phyloP scores from a whole-genome alignment of 2,113 vertebrate genomes.

The Picathartes gymnocephalus region DNA sequence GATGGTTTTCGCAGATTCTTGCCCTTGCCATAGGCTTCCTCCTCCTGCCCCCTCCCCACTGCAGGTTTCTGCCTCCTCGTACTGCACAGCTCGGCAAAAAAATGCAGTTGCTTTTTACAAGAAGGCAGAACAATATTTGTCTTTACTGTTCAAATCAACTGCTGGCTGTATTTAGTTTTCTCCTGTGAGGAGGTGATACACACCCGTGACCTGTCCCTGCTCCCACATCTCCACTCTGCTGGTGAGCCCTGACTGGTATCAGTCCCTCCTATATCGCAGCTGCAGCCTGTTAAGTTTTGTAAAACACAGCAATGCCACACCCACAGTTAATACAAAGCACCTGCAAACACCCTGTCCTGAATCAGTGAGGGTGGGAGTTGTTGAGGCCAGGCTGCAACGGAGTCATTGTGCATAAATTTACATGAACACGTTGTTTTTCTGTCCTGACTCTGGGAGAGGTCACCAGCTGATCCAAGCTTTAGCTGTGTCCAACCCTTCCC shows the following conservation, averaged over 20 bases:
- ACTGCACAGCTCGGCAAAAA: not conserved
- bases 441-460: not conserved
- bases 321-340: accelerated
- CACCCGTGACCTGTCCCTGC: not conserved
- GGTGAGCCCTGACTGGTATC: too few relatives aligned
- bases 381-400: not conserved
- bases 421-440: accelerated
- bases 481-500: not conserved
- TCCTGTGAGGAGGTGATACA: not conserved
- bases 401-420: not conserved
- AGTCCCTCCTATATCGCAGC: not conserved
- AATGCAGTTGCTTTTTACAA: not conserved
- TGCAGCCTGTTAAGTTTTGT: not conserved
- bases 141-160: not conserved
- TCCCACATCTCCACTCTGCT: not conserved
- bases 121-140: not conserved
- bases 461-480: not conserved
- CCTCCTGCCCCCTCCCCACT: not conserved
- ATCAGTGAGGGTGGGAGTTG: too few relatives aligned
- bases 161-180: not conserved
- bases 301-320: not conserved
- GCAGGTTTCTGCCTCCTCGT: not conserved
- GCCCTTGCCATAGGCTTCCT: not conserved
- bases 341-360: not conserved
- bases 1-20: not conserved